Conservation (phyloP, 2,797 vertebrate genomes). For the Sardinella longiceps region DNA sequence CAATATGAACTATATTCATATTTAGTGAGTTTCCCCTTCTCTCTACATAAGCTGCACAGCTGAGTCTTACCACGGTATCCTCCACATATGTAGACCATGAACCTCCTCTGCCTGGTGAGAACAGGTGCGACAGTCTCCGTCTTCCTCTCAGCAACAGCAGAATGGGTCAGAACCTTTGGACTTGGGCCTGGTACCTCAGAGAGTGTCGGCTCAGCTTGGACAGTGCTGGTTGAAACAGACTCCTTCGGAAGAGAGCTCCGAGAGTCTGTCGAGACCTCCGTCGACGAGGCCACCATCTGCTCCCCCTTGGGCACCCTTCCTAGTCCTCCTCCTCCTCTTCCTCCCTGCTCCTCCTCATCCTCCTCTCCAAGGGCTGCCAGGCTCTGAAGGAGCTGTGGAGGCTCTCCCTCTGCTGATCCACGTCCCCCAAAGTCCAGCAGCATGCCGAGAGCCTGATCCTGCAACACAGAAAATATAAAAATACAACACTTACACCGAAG, state of each 20-base stretch:
- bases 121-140: conserved; percentile 37
- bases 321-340: conserved; percentile 20
- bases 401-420: conserved; percentile 4
- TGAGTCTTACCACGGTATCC: conserved; percentile 68
- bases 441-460: conserved; percentile 43
- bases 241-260: conserved; percentile 33
- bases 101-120: conserved; percentile 58
- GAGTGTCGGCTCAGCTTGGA: neutral
- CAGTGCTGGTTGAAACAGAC: neutral
- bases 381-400: conserved; percentile 39
- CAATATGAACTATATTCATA: neutral
- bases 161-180: neutral
- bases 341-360: conserved; percentile 9
- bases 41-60: neutral
- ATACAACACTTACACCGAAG: neutral
- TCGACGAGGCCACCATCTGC: conserved; percentile 17
- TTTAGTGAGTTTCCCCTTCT: neutral
- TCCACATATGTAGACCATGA: conserved; percentile 72
- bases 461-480: neutral
- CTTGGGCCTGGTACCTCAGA: conserved; percentile 12
- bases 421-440: conserved; percentile 29
- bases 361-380: conserved; percentile 11
- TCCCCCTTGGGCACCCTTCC: conserved; percentile 3
- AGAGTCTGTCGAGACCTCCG: conserved; percentile 28
- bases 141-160: conserved; percentile 42